Evolutionary conservation across 1,140 invertebrate species (phyloP).

Genomic region (Pseudachorutes palmiensis): DNA sequence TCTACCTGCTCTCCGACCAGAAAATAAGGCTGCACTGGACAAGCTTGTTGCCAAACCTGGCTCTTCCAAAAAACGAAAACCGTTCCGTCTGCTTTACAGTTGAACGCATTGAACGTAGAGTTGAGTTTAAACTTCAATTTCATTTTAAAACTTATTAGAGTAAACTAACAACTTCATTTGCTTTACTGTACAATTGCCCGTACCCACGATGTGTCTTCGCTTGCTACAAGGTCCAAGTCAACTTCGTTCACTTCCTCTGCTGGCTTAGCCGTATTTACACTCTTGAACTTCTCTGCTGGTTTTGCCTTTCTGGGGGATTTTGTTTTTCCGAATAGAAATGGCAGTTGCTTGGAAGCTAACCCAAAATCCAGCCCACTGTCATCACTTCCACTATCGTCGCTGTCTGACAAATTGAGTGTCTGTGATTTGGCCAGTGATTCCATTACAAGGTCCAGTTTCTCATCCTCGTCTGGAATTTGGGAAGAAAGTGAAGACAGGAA

Average conservation of each 20-base stretch:
- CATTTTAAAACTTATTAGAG: no score
- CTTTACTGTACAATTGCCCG: neutral
- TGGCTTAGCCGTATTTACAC: neutral
- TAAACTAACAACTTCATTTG: no score
- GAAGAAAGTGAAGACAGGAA: slow-evolving; percentile 25
- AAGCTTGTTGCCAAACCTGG: no score
- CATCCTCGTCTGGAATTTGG: slow-evolving; percentile 7
- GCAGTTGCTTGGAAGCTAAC: neutral
- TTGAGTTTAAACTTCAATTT: no score
- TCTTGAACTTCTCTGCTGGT: neutral
- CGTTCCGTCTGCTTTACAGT: no score
- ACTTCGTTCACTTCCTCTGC: neutral
- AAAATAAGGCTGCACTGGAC: no score
- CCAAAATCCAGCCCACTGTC: no score
- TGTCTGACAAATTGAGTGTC: no score
- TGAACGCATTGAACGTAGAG: no score
- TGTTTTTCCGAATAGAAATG: slow-evolving; percentile 1
- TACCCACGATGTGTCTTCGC: slow-evolving; percentile 24
- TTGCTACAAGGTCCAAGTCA: slow-evolving; percentile 15
- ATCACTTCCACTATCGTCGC: neutral
- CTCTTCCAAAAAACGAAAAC: no score
- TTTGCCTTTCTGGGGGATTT: slow-evolving; percentile 8
- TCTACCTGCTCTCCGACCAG: neutral
- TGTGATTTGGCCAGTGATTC: no score
- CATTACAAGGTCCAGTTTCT: no score